Evolutionary conservation across 1,140 invertebrate species (phyloP).

Genomic region (Linepithema humile): DNA sequence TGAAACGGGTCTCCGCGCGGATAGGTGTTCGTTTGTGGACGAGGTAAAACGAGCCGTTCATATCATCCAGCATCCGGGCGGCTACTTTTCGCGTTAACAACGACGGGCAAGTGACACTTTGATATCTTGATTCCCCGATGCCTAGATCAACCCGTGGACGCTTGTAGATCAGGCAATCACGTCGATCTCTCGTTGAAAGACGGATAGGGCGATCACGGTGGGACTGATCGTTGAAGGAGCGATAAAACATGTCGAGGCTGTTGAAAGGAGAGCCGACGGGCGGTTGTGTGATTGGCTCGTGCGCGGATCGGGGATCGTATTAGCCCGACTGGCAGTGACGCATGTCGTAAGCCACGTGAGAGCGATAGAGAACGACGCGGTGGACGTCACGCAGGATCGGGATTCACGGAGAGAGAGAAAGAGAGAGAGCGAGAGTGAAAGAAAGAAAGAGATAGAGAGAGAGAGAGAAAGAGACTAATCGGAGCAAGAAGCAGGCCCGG

Average conservation of each 20-base stretch:
- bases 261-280: conserved; percentile 73
- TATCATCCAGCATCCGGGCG: not conserved
- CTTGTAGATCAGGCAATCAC: conserved; percentile 10
- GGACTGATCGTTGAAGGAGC: conserved; percentile 50
- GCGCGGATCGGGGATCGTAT: conserved; percentile 73
- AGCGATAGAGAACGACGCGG: conserved; percentile 50
- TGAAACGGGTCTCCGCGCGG: conserved; percentile 17
- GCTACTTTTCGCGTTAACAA: not conserved
- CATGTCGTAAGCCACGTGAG: conserved; percentile 51
- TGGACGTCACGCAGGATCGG: conserved; percentile 44
- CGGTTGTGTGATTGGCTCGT: conserved; percentile 77
- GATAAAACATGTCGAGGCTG: conserved; percentile 73
- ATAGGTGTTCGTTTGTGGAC: conserved; percentile 24
- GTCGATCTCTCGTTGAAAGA: conserved; percentile 15
- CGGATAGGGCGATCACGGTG: conserved; percentile 31
- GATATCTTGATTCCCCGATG: conserved; percentile 10
- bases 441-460: conserved; percentile 39
- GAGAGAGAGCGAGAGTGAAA: conserved; percentile 54
- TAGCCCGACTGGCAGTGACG: conserved; percentile 70
- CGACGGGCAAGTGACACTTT: conserved; percentile 3
- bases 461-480: conserved; percentile 60
- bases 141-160: conserved; percentile 1
- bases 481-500: conserved; percentile 51
- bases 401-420: conserved; percentile 40
- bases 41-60: not conserved